Percentiles rank a stretch among this genome's conserved stretches.
phyloP scores from a whole-genome alignment of 37 sponge, comb jelly and placozoan genomes.

The Oscarella lobularis region DNA sequence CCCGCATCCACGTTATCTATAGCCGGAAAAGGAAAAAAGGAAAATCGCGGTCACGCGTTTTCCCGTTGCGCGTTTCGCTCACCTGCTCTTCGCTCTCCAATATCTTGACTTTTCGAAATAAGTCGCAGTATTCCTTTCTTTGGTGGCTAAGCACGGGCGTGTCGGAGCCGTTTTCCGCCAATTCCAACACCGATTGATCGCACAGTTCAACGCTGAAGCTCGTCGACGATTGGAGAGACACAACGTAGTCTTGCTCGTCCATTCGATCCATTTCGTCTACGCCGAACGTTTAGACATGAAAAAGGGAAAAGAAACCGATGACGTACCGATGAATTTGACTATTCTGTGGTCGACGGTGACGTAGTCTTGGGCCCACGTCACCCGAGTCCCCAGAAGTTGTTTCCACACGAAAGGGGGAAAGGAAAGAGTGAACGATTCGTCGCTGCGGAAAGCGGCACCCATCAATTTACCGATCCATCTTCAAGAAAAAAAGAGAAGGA shows the following conservation, averaged over 20 bases:
- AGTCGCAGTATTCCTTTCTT: constrained; percentile 43
- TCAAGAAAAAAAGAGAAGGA: background rate
- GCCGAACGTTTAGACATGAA: too few relatives aligned
- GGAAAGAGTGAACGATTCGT: constrained; percentile 56
- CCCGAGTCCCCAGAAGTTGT: constrained; percentile 62
- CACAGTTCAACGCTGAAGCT: background rate
- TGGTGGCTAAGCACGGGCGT: constrained; percentile 45
- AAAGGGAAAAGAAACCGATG: too few relatives aligned
- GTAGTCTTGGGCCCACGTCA: constrained; percentile 74
- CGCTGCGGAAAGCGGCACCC: constrained; percentile 77
- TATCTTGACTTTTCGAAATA: constrained; percentile 50
- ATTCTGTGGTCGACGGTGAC: constrained; percentile 42
- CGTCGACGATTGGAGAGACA: background rate
- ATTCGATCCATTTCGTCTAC: too few relatives aligned
- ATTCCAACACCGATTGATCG: background rate
- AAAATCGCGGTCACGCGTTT: too few relatives aligned
- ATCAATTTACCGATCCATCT: constrained; percentile 66
- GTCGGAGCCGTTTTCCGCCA: constrained; percentile 26
- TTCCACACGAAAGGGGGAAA: constrained; percentile 90
- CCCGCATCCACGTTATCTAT: constrained; percentile 9
- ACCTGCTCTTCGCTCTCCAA: constrained; percentile 61
- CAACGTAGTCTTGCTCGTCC: too few relatives aligned
- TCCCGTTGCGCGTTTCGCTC: too few relatives aligned
- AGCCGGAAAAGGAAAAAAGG: background rate
- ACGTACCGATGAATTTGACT: background rate